Percentiles rank a stretch among this genome's conserved stretches.
Conservation (phyloP, 2,113 vertebrate genomes). For the Cheirogaleus medius region DNA sequence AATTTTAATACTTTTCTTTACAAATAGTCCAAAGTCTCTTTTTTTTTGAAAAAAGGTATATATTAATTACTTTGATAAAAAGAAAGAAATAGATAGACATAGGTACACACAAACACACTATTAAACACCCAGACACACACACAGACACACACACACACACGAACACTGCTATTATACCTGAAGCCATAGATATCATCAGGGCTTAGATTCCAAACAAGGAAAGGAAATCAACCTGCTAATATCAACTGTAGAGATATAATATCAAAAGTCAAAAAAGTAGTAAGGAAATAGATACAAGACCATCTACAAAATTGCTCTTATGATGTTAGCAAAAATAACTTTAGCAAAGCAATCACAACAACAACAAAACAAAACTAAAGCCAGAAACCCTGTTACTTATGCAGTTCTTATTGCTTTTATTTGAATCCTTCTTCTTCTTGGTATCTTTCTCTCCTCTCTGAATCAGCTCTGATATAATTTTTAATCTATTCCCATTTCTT, state of each 20-base stretch:
- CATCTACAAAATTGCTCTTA: not conserved
- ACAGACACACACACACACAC: not conserved
- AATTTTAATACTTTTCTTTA: not conserved
- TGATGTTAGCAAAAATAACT: not conserved
- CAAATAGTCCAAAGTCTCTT: not conserved
- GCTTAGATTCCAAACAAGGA: not conserved
- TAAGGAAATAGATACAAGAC: not conserved
- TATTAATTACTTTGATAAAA: not conserved
- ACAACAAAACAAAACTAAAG: not conserved
- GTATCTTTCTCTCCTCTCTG: not conserved
- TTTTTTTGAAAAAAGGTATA: not conserved
- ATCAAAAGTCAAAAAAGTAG: not conserved
- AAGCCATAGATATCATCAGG: not conserved
- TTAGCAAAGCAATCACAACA: not conserved
- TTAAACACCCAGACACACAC: not conserved
- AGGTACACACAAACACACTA: not conserved
- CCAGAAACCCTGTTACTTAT: not conserved
- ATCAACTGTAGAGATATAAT: not conserved
- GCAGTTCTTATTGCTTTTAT: not conserved
- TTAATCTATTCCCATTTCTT: slow-evolving; percentile 30
- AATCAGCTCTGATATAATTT: not conserved
- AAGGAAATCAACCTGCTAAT: not conserved
- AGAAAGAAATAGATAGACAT: not conserved
- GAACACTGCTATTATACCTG: not conserved
- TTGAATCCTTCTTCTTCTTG: not conserved